Evolutionary conservation across 2,113 vertebrate species (phyloP).

Genomic region (Pyxicephalus adspersus): DNA sequence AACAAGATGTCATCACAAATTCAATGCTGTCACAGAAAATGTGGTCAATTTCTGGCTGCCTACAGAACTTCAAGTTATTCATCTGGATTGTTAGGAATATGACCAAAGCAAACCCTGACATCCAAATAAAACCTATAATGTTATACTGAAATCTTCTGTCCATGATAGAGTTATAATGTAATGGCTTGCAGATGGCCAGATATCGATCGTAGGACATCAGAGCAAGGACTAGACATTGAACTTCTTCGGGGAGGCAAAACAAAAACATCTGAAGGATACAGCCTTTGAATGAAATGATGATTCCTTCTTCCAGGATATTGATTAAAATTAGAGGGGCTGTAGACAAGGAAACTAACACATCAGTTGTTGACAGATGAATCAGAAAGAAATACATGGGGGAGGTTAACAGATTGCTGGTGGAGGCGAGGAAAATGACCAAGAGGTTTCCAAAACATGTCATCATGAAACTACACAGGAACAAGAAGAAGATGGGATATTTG

Average conservation of each 20-base stretch:
- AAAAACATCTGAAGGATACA: background rate
- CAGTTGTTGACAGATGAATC: background rate
- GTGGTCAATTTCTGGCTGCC: background rate
- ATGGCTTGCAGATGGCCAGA: conserved; percentile 8
- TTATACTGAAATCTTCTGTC: background rate
- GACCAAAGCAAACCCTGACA: background rate
- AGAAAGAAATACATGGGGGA: conserved; percentile 4
- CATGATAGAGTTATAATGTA: background rate
- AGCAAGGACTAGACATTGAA: background rate
- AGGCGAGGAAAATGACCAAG: background rate
- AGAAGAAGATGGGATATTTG: background rate
- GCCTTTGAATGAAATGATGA: background rate
- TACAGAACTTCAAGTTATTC: background rate
- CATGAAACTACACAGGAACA: background rate
- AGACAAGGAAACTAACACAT: background rate
- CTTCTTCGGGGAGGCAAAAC: background rate
- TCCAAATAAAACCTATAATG: background rate
- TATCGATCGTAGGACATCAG: conserved; percentile 15
- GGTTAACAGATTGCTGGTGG: background rate
- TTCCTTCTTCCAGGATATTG: background rate
- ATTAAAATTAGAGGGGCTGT: background rate
- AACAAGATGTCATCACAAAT: background rate
- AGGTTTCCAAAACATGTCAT: background rate
- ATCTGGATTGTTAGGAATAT: background rate
- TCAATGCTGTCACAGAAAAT: background rate